A percentile compares a stretch with the other conserved stretches of the same genome.
These are phyloP conservation scores for Iphiclides podalirius DNA, from an alignment of 2,888 invertebrate species.

Conservation along the genomic window DNA sequence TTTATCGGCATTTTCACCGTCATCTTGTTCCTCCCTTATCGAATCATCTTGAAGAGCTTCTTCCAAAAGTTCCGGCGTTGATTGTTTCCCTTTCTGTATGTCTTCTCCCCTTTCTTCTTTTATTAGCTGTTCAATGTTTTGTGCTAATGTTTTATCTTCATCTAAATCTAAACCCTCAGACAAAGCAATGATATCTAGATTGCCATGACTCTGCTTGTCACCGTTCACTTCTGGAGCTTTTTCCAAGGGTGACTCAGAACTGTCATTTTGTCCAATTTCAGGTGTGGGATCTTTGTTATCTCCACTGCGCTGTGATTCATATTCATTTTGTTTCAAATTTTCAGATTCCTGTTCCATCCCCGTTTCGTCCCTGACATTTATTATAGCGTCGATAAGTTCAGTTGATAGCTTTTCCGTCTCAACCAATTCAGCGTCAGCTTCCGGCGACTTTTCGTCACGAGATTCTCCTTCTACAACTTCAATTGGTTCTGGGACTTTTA, in stretches of 20 bases:
- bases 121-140: slow-evolving; percentile 52
- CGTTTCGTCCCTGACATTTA: slow-evolving; percentile 18
- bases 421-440: not conserved
- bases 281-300: slow-evolving; percentile 4
- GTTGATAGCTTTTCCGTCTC: slow-evolving; percentile 25
- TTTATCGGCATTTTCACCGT: slow-evolving; percentile 45
- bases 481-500: not conserved
- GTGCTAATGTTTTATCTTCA: slow-evolving; percentile 42
- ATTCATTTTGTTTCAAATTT: not conserved
- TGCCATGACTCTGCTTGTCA: slow-evolving; percentile 16
- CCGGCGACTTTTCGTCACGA: not conserved
- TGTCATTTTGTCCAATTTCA: slow-evolving; percentile 12
- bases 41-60: slow-evolving; percentile 57
- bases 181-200: slow-evolving; percentile 39
- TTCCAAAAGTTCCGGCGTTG: slow-evolving; percentile 59
- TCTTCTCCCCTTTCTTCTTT: slow-evolving; percentile 41
- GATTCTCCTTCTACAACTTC: not conserved
- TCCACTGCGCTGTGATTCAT: not conserved
- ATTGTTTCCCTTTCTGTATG: slow-evolving; percentile 44
- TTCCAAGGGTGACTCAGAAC: slow-evolving; percentile 28
- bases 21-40: slow-evolving; percentile 36
- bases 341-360: not conserved
- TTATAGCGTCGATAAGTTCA: slow-evolving; percentile 22
- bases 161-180: slow-evolving; percentile 37
- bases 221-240: slow-evolving; percentile 21